These are phyloP conservation scores for Eupristina koningsbergeri DNA, from an alignment of 1,140 invertebrate species.

Conservation along the genomic window DNA sequence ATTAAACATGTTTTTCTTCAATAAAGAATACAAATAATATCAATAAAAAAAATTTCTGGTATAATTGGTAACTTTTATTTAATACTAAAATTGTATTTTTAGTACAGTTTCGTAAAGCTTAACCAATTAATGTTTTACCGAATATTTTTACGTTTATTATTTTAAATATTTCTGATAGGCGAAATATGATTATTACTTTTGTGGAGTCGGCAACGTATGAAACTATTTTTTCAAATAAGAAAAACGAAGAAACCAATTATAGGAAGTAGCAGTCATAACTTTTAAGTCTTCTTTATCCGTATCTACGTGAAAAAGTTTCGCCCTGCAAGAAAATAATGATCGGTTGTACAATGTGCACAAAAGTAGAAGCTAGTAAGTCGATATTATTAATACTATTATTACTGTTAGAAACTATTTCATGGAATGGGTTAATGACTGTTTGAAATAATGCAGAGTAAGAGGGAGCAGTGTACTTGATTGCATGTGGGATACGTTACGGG, in stretches of 20 bases:
- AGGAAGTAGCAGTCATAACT: conserved; percentile 19
- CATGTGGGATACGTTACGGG: too few relatives aligned
- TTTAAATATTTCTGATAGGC: background rate
- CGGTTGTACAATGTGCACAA: conserved; percentile 66
- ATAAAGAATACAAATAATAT: background rate
- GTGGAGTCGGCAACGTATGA: too few relatives aligned
- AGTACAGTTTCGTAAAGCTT: background rate
- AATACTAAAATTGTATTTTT: background rate
- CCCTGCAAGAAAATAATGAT: conserved; percentile 58
- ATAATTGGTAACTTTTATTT: background rate
- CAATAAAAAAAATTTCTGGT: background rate
- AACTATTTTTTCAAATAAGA: background rate
- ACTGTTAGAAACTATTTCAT: too few relatives aligned
- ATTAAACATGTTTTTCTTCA: background rate
- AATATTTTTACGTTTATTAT: background rate
- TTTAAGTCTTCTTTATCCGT: conserved; percentile 3
- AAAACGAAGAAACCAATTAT: background rate
- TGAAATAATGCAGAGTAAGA: too few relatives aligned
- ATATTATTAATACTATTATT: too few relatives aligned
- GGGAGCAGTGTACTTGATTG: too few relatives aligned
- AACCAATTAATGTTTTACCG: background rate
- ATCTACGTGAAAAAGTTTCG: conserved; percentile 52
- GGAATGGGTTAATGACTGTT: too few relatives aligned
- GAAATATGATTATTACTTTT: too few relatives aligned
- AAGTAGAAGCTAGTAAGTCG: conserved; percentile 45